phyloP scores from a whole-genome alignment of 2,797 vertebrate species.

The Dromococcyx pavoninus region DNA sequence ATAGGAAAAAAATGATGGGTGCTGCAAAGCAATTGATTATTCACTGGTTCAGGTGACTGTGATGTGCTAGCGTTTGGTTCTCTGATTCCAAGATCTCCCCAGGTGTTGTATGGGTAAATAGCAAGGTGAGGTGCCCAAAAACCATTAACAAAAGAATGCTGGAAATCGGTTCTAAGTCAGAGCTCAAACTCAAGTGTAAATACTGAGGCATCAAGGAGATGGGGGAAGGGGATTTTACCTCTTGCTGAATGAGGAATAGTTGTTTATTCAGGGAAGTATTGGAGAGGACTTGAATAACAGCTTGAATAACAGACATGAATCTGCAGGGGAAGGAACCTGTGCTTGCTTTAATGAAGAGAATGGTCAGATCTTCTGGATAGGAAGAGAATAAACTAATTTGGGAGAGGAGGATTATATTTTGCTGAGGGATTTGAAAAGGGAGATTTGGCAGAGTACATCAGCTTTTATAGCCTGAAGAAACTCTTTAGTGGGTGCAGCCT shows the following conservation, averaged over 20 bases:
- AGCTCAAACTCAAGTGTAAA: background rate
- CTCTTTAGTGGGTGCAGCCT: background rate
- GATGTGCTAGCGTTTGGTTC: too few relatives aligned
- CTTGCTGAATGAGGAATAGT: background rate
- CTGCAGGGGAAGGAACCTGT: background rate
- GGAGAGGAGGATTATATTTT: background rate
- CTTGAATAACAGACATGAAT: background rate
- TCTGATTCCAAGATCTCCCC: background rate
- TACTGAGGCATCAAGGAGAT: background rate
- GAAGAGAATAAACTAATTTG: background rate
- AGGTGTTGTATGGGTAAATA: background rate
- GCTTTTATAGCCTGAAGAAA: background rate
- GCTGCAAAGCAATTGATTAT: background rate
- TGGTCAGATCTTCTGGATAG: background rate
- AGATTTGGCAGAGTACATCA: background rate
- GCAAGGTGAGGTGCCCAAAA: rapidly evolving
- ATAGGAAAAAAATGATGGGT: background rate
- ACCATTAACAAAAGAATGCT: background rate
- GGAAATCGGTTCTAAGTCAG: background rate
- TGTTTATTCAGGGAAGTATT: background rate
- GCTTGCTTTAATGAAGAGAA: background rate
- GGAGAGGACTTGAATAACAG: background rate
- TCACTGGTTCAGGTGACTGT: background rate
- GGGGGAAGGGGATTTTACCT: background rate
- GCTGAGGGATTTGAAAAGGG: background rate